phyloP scores from a whole-genome alignment of 2,113 vertebrate genomes.

The Oceanodroma tethys region DNA sequence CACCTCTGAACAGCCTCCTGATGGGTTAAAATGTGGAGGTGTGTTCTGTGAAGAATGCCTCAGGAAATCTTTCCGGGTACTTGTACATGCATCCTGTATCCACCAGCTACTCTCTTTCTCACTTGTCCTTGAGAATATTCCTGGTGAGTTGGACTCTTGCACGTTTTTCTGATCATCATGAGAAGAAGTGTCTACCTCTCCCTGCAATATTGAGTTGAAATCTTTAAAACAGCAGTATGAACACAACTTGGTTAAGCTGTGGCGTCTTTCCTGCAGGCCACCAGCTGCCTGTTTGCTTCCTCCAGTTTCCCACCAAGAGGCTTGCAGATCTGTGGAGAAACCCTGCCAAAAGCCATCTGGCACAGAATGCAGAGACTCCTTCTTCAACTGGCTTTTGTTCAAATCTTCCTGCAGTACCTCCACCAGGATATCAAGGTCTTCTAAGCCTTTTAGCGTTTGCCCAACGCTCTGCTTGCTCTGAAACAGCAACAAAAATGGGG shows the following conservation, averaged over 20 bases:
- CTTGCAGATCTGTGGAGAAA: background rate
- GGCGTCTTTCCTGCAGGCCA: background rate
- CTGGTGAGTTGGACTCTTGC: rapidly evolving
- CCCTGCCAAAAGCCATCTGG: background rate
- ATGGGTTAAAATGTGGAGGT: background rate
- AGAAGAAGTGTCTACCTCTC: no score
- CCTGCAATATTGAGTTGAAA: rapidly evolving
- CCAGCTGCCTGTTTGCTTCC: background rate
- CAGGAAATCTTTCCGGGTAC: background rate
- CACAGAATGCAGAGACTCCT: background rate
- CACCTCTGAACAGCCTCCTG: background rate
- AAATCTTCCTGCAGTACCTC: conserved; percentile 88
- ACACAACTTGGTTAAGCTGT: background rate
- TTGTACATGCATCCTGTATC: rapidly evolving
- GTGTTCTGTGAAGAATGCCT: background rate
- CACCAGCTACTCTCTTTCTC: background rate
- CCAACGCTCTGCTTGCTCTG: conserved; percentile 65
- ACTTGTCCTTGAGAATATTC: background rate
- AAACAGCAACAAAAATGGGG: background rate
- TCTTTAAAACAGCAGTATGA: rapidly evolving
- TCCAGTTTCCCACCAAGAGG: background rate
- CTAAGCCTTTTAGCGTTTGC: conserved; percentile 66
- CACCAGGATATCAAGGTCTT: conserved; percentile 83
- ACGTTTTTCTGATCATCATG: rapidly evolving
- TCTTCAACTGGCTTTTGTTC: conserved; percentile 34